A percentile compares a stretch with the other conserved stretches of the same genome.
These are phyloP conservation scores for Linurgus olivaceus DNA, from an alignment of 2,797 vertebrate genomes.

Conservation along the genomic window DNA sequence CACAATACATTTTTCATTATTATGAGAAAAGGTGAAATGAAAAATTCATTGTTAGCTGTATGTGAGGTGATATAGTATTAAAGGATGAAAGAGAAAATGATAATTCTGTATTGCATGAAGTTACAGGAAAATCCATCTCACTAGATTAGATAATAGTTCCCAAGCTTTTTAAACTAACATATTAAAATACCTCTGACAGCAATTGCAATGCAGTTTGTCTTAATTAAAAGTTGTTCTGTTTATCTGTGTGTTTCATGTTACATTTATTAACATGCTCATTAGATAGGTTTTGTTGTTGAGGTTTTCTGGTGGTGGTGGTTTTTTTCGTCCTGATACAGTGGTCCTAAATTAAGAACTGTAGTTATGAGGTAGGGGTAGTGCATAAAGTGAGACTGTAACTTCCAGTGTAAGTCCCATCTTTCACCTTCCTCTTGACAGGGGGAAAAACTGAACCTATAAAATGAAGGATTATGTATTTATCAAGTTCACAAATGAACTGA, in stretches of 20 bases:
- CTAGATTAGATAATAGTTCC: background rate
- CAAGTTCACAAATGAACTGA: background rate
- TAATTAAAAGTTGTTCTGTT: background rate
- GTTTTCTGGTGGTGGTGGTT: fast-evolving
- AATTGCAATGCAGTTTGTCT: background rate
- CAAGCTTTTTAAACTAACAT: background rate
- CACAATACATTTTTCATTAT: background rate
- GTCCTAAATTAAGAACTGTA: background rate
- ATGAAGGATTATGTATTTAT: background rate
- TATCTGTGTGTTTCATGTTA: background rate
- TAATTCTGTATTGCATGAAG: background rate
- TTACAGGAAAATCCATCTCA: background rate
- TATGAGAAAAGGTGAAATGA: background rate
- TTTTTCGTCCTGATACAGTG: background rate
- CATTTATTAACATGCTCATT: background rate
- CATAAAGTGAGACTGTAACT: background rate
- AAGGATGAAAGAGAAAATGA: background rate
- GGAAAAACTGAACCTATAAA: background rate
- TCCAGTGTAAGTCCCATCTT: background rate
- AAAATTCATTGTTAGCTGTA: background rate
- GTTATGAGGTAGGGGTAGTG: background rate
- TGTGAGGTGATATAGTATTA: background rate
- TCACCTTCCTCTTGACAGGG: background rate
- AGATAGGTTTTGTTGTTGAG: background rate
- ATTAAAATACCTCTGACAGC: background rate